Conservation (phyloP, 2,113 vertebrate species). For the Mormyrus lacerda region DNA sequence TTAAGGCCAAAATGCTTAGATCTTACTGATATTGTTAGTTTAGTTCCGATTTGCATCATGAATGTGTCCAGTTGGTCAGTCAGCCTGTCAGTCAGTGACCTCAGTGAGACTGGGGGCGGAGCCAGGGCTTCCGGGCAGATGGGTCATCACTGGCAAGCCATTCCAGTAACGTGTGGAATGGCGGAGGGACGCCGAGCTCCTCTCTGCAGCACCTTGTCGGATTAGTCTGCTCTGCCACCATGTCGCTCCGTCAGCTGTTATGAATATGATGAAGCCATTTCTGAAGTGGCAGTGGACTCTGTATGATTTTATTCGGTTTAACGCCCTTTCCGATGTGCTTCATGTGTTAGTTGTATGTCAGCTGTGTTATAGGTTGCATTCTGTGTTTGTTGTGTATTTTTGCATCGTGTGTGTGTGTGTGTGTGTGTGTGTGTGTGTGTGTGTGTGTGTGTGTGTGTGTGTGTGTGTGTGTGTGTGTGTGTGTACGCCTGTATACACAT, state of each 20-base stretch:
- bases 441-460: conserved; percentile 12
- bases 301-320: neutral
- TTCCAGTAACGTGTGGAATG: neutral
- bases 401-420: conserved; percentile 5
- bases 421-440: neutral
- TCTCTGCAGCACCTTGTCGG: neutral
- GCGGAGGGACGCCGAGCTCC: neutral
- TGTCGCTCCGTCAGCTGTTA: neutral
- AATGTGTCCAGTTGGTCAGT: neutral
- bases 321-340: neutral
- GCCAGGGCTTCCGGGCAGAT: neutral
- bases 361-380: neutral
- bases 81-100: neutral
- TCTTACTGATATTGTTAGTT: neutral
- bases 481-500: neutral
- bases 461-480: conserved; percentile 10
- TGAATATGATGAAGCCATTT: neutral
- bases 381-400: neutral
- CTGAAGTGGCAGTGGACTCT: neutral
- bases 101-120: neutral
- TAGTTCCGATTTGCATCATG: neutral
- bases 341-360: neutral
- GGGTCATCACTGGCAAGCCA: neutral
- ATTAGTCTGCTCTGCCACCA: neutral
- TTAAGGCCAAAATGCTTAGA: neutral